These are phyloP conservation scores for Bradypodion pumilum DNA, from an alignment of 2,797 vertebrate genomes.

Conservation along the genomic window DNA sequence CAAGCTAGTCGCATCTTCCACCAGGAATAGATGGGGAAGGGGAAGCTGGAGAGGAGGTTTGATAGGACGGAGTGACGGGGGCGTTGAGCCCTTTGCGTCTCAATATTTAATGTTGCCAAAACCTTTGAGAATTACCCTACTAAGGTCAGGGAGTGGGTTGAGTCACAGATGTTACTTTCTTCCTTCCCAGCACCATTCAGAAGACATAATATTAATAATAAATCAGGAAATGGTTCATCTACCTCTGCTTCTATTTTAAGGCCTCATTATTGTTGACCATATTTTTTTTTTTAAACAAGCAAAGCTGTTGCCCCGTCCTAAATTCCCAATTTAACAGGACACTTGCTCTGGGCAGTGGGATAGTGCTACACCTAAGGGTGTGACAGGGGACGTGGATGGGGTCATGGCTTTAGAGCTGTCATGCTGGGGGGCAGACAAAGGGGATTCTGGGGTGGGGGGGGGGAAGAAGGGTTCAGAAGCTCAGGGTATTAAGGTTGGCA, in stretches of 20 bases:
- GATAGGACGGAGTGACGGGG: rapidly evolving
- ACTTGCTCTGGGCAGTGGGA: not conserved
- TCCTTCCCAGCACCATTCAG: not conserved
- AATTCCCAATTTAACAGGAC: not conserved
- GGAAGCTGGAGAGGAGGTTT: not conserved
- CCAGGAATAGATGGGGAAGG: not conserved
- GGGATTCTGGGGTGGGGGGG: no score
- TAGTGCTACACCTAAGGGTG: no score
- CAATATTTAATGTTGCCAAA: not conserved
- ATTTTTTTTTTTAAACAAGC: not conserved
- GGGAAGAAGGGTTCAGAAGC: no score
- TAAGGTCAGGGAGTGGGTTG: not conserved
- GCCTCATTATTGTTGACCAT: not conserved
- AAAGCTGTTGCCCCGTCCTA: not conserved
- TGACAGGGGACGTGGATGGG: not conserved
- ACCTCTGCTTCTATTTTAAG: not conserved
- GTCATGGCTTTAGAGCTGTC: not conserved
- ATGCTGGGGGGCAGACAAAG: not conserved
- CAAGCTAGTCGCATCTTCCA: slow-evolving; percentile 18
- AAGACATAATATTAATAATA: not conserved
- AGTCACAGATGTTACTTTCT: no score
- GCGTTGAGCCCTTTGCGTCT: not conserved
- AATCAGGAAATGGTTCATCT: not conserved
- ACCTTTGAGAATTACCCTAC: not conserved
- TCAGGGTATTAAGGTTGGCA: rapidly evolving